These are phyloP conservation scores for Lysiphlebus fabarum DNA, from an alignment of 1,140 invertebrate species.

Conservation along the genomic window DNA sequence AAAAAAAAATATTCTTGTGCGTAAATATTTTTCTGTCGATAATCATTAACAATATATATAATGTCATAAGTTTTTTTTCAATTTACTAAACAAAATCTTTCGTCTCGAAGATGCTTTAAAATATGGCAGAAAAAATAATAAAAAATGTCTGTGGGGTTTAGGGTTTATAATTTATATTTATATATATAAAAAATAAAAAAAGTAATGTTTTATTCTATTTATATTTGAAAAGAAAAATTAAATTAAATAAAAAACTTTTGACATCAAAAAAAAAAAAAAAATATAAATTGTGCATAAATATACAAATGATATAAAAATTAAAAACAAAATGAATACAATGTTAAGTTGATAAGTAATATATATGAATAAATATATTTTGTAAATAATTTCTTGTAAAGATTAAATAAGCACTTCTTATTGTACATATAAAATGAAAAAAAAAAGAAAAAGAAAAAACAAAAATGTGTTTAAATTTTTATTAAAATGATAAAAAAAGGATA, in stretches of 20 bases:
- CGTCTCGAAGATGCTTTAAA: too few species aligned
- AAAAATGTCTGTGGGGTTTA: slow-evolving; percentile 26
- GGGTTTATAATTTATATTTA: slow-evolving; percentile 18
- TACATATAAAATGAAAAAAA: slow-evolving; percentile 34
- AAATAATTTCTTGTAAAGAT: slow-evolving; percentile 54
- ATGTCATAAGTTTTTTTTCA: too few species aligned
- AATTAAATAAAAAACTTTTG: slow-evolving; percentile 24
- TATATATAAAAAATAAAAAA: neutral
- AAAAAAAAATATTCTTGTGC: too few species aligned
- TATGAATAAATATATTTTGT: slow-evolving; percentile 55
- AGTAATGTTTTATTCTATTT: slow-evolving; percentile 45
- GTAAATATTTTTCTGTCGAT: too few species aligned
- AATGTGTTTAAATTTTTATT: slow-evolving; percentile 50
- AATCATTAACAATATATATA: too few species aligned
- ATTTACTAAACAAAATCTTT: too few species aligned
- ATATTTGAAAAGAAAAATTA: slow-evolving; percentile 38
- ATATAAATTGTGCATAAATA: slow-evolving; percentile 39
- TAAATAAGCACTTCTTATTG: slow-evolving; percentile 42
- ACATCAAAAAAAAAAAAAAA: slow-evolving; percentile 4
- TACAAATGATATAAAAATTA: slow-evolving; percentile 39
- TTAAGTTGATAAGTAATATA: slow-evolving; percentile 55
- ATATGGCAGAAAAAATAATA: too few species aligned
- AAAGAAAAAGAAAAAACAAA: slow-evolving; percentile 22
- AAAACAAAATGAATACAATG: slow-evolving; percentile 44
- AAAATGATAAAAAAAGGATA: slow-evolving; percentile 40